phyloP scores from a whole-genome alignment of 2,888 invertebrate genomes.

The Meteorus cinctellus region DNA sequence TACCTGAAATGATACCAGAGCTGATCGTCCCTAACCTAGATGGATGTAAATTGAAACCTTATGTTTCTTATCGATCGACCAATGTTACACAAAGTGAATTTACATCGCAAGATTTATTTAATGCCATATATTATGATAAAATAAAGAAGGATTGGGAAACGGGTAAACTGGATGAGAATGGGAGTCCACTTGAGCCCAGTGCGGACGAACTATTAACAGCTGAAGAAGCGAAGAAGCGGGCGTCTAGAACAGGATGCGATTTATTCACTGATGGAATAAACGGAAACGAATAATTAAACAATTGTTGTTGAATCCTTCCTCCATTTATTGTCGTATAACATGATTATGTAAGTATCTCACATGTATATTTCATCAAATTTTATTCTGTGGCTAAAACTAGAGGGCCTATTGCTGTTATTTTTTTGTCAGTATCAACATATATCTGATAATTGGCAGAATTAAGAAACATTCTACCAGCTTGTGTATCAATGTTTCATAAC shows the following conservation, averaged over 20 bases:
- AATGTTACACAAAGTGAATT: slow-evolving; percentile 87
- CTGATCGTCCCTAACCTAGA: slow-evolving; percentile 92
- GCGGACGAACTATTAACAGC: slow-evolving; percentile 82
- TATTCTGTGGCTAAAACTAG: slow-evolving; percentile 38
- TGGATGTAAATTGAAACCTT: slow-evolving; percentile 90
- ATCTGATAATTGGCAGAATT: slow-evolving; percentile 33
- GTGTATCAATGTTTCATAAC: slow-evolving; percentile 12
- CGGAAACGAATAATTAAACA: slow-evolving; percentile 18
- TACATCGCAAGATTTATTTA: slow-evolving; percentile 87
- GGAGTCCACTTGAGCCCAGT: slow-evolving; percentile 82
- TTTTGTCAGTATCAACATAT: slow-evolving; percentile 18
- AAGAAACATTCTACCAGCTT: slow-evolving; percentile 43
- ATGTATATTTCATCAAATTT: slow-evolving; percentile 40
- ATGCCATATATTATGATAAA: slow-evolving; percentile 86
- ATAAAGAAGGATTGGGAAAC: slow-evolving; percentile 84
- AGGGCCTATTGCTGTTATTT: slow-evolving; percentile 28
- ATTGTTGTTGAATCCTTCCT: slow-evolving; percentile 23
- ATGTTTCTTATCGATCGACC: slow-evolving; percentile 87
- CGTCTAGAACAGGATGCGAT: slow-evolving; percentile 87
- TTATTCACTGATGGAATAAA: slow-evolving; percentile 75
- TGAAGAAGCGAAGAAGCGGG: slow-evolving; percentile 81
- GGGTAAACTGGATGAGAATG: slow-evolving; percentile 81
- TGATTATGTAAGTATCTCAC: slow-evolving; percentile 43
- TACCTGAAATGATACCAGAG: slow-evolving; percentile 94
- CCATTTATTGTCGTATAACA: slow-evolving; percentile 44